Conservation (phyloP, 2,797 vertebrate genomes). For the Dicrostonyx torquatus region DNA sequence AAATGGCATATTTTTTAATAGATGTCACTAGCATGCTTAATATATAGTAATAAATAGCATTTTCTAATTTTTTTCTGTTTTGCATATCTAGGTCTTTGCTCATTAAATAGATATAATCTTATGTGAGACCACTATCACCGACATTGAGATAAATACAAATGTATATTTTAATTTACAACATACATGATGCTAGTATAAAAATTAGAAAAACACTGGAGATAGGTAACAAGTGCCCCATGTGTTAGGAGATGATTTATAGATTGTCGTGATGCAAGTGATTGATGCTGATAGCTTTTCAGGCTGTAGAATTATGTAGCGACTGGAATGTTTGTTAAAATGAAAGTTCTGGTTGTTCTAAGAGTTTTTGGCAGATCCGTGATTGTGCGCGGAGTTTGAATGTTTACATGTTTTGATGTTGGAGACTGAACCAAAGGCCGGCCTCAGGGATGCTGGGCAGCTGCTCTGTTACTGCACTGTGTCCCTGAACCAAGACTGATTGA, state of each 20-base stretch:
- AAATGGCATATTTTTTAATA: constrained; percentile 3
- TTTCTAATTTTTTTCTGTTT: constrained; percentile 25
- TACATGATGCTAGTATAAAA: constrained; percentile 7
- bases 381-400: constrained; percentile 8
- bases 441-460: background rate
- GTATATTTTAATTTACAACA: constrained; percentile 39
- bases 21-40: background rate
- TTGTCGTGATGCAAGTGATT: background rate
- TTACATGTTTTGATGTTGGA: background rate
- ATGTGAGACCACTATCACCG: background rate
- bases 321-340: constrained; percentile 23
- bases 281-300: background rate
- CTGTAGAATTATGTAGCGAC: background rate
- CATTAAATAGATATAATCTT: constrained; percentile 34
- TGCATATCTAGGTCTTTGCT: background rate
- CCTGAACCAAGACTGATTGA: background rate
- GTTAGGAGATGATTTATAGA: constrained; percentile 12
- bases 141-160: constrained; percentile 10
- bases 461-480: background rate
- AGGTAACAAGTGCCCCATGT: background rate
- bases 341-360: background rate
- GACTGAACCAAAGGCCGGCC: background rate
- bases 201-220: background rate
- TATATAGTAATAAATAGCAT: background rate
- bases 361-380: constrained; percentile 11